A percentile compares a stretch with the other conserved stretches of the same genome.
Evolutionary conservation across 1,140 invertebrate genomes (phyloP).

Genomic region (Tetramorium parvispinum): DNA sequence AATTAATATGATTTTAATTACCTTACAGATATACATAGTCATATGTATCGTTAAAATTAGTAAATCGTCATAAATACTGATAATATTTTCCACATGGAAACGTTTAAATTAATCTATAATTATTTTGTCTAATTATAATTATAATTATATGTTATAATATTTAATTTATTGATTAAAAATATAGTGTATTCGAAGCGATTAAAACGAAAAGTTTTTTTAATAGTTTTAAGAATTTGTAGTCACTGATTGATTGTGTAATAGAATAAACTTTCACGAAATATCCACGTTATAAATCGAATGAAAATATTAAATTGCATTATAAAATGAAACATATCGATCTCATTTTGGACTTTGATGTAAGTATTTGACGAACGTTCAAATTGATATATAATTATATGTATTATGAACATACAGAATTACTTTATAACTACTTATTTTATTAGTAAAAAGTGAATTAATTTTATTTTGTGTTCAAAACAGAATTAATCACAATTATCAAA

Average conservation of each 20-base stretch:
- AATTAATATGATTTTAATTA: neutral
- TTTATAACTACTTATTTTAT: neutral
- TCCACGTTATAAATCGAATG: neutral
- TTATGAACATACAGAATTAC: neutral
- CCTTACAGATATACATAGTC: neutral
- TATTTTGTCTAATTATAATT: neutral
- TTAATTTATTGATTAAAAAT: neutral
- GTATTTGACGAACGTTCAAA: neutral
- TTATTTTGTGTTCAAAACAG: neutral
- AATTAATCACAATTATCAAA: neutral
- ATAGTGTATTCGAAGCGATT: neutral
- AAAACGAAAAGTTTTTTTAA: neutral
- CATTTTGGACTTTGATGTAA: neutral
- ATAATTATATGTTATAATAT: constrained; percentile 1
- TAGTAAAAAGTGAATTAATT: neutral
- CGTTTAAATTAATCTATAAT: neutral
- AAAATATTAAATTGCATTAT: neutral
- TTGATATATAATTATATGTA: neutral
- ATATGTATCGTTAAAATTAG: neutral
- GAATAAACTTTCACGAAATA: neutral
- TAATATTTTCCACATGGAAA: neutral
- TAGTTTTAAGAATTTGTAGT: neutral
- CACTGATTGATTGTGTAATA: no score
- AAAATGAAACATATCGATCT: neutral
- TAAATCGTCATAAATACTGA: neutral